These are phyloP conservation scores for Daktulosphaira vitifoliae DNA, from an alignment of 1,140 invertebrate species.

Conservation along the genomic window DNA sequence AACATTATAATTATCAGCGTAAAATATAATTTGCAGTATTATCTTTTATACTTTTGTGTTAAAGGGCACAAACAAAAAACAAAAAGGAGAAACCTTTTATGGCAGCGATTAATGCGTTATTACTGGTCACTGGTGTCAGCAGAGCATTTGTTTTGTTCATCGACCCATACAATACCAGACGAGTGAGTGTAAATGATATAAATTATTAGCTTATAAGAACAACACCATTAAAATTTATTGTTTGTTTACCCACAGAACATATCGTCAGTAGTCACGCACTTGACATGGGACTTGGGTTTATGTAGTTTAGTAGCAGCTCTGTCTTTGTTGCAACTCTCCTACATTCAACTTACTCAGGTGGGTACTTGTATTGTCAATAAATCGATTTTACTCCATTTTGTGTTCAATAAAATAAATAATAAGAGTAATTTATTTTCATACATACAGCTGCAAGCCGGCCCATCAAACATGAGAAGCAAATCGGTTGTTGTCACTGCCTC, in stretches of 20 bases:
- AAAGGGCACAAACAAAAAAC: constrained; percentile 35
- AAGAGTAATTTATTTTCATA: neutral
- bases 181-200: constrained; percentile 42
- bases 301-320: constrained; percentile 54
- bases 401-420: no score
- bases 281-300: constrained; percentile 54
- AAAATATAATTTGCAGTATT: no score
- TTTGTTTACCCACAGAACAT: constrained; percentile 45
- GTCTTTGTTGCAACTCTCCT: constrained; percentile 52
- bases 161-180: constrained; percentile 53
- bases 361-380: neutral
- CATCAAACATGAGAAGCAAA: constrained; percentile 27
- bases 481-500: constrained; percentile 22
- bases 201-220: neutral
- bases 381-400: no score
- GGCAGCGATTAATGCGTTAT: constrained; percentile 55
- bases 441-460: constrained; percentile 9
- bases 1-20: no score
- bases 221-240: neutral
- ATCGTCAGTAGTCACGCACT: constrained; percentile 49
- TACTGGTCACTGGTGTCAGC: constrained; percentile 51
- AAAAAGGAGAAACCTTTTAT: constrained; percentile 48
- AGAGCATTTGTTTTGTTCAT: constrained; percentile 50
- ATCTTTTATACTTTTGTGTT: no score
- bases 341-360: constrained; percentile 52